phyloP scores from a whole-genome alignment of 1,140 invertebrate species.

The Lordiphosa clarofinis region DNA sequence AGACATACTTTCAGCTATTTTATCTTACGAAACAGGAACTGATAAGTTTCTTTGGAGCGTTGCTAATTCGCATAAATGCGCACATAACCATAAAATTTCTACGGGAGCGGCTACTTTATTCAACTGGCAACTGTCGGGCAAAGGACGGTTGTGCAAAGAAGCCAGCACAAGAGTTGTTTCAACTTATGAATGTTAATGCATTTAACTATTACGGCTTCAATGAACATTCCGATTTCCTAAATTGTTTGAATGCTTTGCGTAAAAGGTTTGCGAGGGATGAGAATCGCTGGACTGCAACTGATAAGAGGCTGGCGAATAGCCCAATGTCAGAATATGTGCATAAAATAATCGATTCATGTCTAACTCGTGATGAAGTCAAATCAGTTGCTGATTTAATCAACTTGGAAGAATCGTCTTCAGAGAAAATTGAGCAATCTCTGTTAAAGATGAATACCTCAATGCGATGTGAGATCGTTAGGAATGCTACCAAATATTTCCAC shows the following conservation, averaged over 20 bases:
- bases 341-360: slow-evolving; percentile 17
- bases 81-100: slow-evolving; percentile 29
- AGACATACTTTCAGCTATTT: slow-evolving; percentile 20
- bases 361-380: slow-evolving; percentile 9
- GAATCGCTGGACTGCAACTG: neutral
- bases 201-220: slow-evolving; percentile 35
- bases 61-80: slow-evolving; percentile 34
- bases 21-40: slow-evolving; percentile 19
- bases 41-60: slow-evolving; percentile 31
- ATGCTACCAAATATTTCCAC: slow-evolving; percentile 17
- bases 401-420: neutral
- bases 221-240: slow-evolving; percentile 16
- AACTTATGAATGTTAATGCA: slow-evolving; percentile 23
- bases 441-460: slow-evolving; percentile 21
- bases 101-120: slow-evolving; percentile 11
- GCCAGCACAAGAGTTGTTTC: neutral
- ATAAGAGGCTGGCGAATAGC: neutral
- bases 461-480: slow-evolving; percentile 20
- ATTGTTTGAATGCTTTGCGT: slow-evolving; percentile 9
- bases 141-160: neutral
- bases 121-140: too few relatives aligned
- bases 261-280: neutral
- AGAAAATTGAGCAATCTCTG: slow-evolving; percentile 7
- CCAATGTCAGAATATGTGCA: slow-evolving; percentile 21
- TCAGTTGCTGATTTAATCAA: slow-evolving; percentile 9